Base-by-base conservation (phyloP, 2,797 vertebrate genomes). In the Siniperca scherzeri region DNA sequence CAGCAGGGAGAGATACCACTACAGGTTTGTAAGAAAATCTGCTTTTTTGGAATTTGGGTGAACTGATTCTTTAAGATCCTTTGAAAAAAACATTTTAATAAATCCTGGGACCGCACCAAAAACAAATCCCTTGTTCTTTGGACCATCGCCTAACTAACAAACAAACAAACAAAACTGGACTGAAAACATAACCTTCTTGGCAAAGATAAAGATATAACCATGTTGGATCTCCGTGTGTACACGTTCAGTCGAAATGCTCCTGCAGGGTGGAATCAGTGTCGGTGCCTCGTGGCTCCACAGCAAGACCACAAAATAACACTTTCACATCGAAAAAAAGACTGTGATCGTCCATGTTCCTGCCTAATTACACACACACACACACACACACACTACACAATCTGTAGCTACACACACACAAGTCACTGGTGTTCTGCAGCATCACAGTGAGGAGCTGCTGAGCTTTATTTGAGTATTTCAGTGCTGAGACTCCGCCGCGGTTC, bases 281-380 rank as follows among this genome's bases (percentile, higher is more conserved):
- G 59, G 19, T 30, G 71, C 52, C 30, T 52, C 44, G 75, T 50
- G 78, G 80, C 64, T 60, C 68, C 72, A 68, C 75, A 42, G 48
- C 79, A 19, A 30, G 30, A 83, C 81, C 84, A 66, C 90, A 82
- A 72, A 74, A 62, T 30, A 73, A 86, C 82, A 85, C 82, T 70
- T 81, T 82, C 62, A 80, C 81, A 65, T 33, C 1, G 42, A 48
- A 19, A 38, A 56, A 60, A 4, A 55, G 22, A 3, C 36, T 44
- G 83, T 46, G 74, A 74, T 70, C 77, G 8, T 53, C 52, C 38
- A 3, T 56, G 67, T 16, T 68, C 44, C 55, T 21, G 22, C 8
- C 30, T 84, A 78, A 80, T 84, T 77, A 84, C 53, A 78, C 66
- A 0, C 79, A n/a, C 57, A 62, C 70, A 66, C 57, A 56, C 79